Evolutionary conservation across 2,888 invertebrate genomes (phyloP).

Genomic region (Lysandra bellargus): DNA sequence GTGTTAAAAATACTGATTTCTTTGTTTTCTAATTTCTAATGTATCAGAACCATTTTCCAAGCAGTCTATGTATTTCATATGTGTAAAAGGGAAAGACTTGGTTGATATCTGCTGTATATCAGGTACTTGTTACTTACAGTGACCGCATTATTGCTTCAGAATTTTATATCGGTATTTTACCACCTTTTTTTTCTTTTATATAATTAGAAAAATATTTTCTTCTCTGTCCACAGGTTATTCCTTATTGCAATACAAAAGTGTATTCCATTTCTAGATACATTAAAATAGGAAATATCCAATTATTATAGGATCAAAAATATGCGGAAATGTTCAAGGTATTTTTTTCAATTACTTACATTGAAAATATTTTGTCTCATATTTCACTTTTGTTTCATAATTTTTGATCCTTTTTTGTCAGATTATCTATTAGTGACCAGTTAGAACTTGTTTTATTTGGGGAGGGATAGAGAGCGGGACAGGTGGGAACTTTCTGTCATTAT

Average conservation of each 20-base stretch:
- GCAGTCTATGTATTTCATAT: neutral
- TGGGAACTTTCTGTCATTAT: neutral
- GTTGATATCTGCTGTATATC: neutral
- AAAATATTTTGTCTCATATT: neutral
- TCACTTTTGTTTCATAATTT: neutral
- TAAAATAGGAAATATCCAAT: neutral
- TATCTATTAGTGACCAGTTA: neutral
- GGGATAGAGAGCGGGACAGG: neutral
- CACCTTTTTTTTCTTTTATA: neutral
- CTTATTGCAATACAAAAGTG: constrained; percentile 1
- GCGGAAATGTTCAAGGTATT: neutral
- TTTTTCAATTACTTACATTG: neutral
- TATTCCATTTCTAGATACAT: neutral
- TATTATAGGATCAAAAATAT: neutral
- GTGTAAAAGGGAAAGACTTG: constrained; percentile 18
- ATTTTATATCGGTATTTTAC: neutral
- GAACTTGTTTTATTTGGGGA: neutral
- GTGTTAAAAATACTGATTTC: no score
- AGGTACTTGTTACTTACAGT: neutral
- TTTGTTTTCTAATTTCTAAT: neutral
- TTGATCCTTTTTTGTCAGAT: neutral
- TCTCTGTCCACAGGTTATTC: neutral
- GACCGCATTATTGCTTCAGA: constrained; percentile 16
- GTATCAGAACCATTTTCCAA: neutral
- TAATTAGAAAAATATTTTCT: constrained; percentile 18